Base-by-base conservation (phyloP, 2,113 vertebrate species). In the Paradoxurus hermaphroditus region DNA sequence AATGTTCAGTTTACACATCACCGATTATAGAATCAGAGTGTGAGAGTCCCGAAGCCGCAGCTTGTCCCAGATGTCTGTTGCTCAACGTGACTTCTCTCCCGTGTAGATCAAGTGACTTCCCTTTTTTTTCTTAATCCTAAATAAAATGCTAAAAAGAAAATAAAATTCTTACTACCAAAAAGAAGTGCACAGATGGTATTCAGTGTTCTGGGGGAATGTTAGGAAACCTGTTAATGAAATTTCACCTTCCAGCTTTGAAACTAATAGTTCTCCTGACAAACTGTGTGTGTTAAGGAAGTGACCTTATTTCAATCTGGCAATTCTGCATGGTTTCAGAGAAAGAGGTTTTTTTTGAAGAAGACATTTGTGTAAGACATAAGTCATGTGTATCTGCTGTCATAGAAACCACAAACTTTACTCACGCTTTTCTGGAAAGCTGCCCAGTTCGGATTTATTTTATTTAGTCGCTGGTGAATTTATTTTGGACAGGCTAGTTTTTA, bases 41-140 rank as follows among this genome's bases (percentile, higher is more conserved):
- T 97, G 36, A 78, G 67, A 49, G 92, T 94, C 67, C 77, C 53
- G 93, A 92, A 97, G 41, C 77, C 51, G 73, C 0, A 13, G 11
- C 41, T 72, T 44, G 19, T 5, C 39, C 85, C 88, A 96, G 73
- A 70, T 56, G 36, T 83, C 89, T 97, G 87, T 98, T 98, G 36
- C 65, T 67, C 31, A 97, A 31, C 6, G 0, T 85, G 51, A 94
- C 70, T 31, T 96, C 88, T 63, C 27, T 63, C 59, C 34, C 63
- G 2, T 95, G 34, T 68, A 84, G 96, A 95, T 85, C 23, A 84
- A 59, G 5, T 94, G 75, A 96, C 97, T 95, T 98, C 79, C 92
- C 53, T 93, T 97, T 97, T 92, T 4, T 73, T 90, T 82, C 83
- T 93, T 90, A 70, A 87, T 91, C 36, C 51, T 85, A 94, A 95